Conservation (phyloP, 2,888 invertebrate genomes). For the Drosophila demipolita region DNA sequence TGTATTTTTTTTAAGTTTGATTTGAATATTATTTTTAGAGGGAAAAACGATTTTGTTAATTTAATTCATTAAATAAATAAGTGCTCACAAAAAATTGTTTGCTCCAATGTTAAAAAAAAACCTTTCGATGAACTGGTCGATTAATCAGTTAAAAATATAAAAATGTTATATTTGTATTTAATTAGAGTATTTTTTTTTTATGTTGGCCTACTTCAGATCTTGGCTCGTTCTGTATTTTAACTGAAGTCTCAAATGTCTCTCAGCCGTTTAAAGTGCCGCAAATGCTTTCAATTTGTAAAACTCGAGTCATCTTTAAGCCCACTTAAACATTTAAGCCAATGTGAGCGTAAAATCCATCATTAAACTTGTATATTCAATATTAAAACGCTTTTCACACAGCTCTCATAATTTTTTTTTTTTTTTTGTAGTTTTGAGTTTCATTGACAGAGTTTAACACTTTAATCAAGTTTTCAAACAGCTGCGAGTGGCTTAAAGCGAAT, state of each 20-base stretch:
- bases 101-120: too few relatives aligned
- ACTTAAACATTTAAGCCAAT: neutral
- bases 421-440: neutral
- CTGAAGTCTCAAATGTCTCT: neutral
- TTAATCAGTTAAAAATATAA: too few relatives aligned
- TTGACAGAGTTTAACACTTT: slow-evolving; percentile 26
- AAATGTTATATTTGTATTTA: neutral
- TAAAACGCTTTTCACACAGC: neutral
- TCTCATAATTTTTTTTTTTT: neutral
- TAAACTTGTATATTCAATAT: neutral
- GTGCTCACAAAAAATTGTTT: neutral
- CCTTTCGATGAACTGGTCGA: too few relatives aligned
- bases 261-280: neutral
- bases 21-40: neutral
- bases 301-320: neutral
- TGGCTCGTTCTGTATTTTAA: neutral
- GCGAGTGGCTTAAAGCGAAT: slow-evolving; percentile 25
- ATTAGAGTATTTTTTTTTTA: neutral
- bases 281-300: neutral
- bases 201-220: neutral
- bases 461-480: slow-evolving; percentile 12
- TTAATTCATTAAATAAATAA: neutral
- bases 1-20: neutral
- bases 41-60: neutral
- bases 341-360: neutral